Base-by-base conservation (phyloP, 2,888 invertebrate species). In the Drosophila koepferae region DNA sequence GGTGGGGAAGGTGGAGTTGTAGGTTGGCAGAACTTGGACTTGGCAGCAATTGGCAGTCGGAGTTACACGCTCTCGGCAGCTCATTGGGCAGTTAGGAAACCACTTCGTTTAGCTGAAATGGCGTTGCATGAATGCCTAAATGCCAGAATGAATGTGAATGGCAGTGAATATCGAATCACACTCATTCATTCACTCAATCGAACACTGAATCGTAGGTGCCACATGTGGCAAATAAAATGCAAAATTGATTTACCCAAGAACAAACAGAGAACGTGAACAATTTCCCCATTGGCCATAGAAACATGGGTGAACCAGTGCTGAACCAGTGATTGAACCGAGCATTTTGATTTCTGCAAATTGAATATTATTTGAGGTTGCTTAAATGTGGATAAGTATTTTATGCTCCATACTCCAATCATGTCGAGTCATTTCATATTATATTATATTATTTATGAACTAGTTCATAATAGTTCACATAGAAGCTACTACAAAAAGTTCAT, bases 21-120 rank as follows among this genome's bases (percentile, higher is more conserved):
- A 20, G 28, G 28, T 28, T 28, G 28, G 38, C 38, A 40, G 16
- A 7, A 40, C 38, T 40, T 40, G 48, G 28, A 46, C 14, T 46
- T 28, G 23, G 28, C 28, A 6, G 28, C 20, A 56, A n/a, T 18
- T 14, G 48, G 70, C 64, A 78, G 78, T 84, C 79, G 73, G 74
- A 72, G 82, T 72, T 67, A 66, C 65, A 72, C 53, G 80, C 86
- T 74, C 68, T 55, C 77, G 71, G 63, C 74, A 77, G 63, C 64
- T 69, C 78, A 65, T 83, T 73, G 67, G 78, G 68, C 78, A 78
- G 72, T 80, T 81, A 68, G 70, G 59, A 63, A 79, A 66, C 65
- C 87, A 79, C 73, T 86, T 83, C 73, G 89, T 79, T 86, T 83
- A 89, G 63, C 61, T 70, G 41, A 73, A 73, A 71, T 70, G 77